Conservation (phyloP, 1,140 invertebrate species). For the Drosophila nasuta region DNA sequence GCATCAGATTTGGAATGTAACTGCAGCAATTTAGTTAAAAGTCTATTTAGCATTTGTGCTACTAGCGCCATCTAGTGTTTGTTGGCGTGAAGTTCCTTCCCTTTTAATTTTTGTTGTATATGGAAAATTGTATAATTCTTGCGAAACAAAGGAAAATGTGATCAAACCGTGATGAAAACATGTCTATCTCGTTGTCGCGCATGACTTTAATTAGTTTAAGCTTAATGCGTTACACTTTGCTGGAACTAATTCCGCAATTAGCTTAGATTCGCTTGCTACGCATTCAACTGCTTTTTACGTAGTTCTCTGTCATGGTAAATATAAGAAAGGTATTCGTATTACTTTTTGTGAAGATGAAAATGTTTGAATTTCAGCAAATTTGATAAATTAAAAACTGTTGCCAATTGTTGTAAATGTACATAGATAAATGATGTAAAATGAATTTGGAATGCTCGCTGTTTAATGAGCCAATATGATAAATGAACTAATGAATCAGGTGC, state of each 20-base stretch:
- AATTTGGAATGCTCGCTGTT: constrained; percentile 59
- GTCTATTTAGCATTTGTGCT: background rate
- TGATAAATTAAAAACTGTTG: constrained; percentile 28
- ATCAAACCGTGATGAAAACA: background rate
- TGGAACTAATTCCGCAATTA: constrained; percentile 5
- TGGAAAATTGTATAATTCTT: no score
- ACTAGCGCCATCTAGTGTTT: background rate
- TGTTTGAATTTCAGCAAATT: constrained; percentile 52
- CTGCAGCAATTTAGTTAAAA: background rate
- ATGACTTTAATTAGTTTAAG: no score
- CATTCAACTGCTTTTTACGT: background rate
- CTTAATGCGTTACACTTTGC: background rate
- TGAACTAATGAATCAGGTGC: constrained; percentile 40
- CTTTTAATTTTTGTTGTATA: background rate
- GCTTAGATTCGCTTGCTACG: background rate
- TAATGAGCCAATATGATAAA: constrained; percentile 45
- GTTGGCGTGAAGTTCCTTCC: background rate
- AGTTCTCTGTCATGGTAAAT: background rate
- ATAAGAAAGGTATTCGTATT: constrained; percentile 4
- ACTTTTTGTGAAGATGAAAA: constrained; percentile 56
- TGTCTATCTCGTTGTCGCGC: background rate
- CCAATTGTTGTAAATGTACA: constrained; percentile 37
- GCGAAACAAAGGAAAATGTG: no score
- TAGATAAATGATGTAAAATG: constrained; percentile 20
- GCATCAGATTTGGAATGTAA: background rate